Evolutionary conservation across 2,113 vertebrate species (phyloP).

Genomic region (Pitta sordida): DNA sequence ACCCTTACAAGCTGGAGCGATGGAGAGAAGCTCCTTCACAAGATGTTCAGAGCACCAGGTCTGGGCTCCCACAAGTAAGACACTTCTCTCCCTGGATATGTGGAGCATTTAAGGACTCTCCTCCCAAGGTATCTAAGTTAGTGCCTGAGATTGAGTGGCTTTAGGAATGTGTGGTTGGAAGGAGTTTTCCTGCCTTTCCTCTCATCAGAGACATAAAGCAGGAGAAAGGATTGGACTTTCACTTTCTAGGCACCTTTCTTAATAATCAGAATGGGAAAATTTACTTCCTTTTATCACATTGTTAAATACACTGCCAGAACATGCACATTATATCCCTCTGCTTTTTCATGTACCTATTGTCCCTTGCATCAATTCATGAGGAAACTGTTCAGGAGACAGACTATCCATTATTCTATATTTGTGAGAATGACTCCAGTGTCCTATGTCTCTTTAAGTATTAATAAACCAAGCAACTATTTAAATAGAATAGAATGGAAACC

Average conservation of each 20-base stretch:
- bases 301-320: background rate
- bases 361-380: background rate
- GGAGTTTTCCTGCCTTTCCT: background rate
- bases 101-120: background rate
- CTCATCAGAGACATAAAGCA: background rate
- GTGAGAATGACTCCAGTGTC: background rate
- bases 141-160: background rate
- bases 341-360: background rate
- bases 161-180: background rate
- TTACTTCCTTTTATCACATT: background rate
- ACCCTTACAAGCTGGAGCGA: background rate
- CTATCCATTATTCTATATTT: slow-evolving; percentile 12
- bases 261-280: background rate
- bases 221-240: background rate
- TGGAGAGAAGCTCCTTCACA: background rate
- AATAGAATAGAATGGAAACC: slow-evolving; percentile 10
- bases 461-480: background rate
- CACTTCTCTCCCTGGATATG: background rate
- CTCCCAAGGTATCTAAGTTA: background rate
- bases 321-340: background rate
- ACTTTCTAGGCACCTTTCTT: background rate
- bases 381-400: background rate
- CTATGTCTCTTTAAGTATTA: slow-evolving; percentile 30
- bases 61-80: background rate
- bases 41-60: background rate